Conservation (phyloP, 2,797 vertebrate species). For the Adelosebastes latens region DNA sequence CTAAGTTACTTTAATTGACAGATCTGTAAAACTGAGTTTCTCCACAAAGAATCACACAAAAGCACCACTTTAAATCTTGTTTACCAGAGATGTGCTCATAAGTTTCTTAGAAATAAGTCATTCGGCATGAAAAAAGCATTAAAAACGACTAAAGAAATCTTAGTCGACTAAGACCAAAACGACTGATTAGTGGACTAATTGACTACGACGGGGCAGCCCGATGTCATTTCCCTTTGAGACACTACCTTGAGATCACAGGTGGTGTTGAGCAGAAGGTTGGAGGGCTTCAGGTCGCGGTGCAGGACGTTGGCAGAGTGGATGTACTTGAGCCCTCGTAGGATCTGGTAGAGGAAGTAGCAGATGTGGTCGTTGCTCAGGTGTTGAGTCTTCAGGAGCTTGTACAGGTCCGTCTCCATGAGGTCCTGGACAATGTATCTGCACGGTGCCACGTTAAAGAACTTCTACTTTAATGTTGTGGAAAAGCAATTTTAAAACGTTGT, state of each 20-base stretch:
- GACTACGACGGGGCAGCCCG: no score
- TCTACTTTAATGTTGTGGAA: rapidly evolving
- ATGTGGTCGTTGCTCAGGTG: slow-evolving; percentile 92
- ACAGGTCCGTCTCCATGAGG: slow-evolving; percentile 95
- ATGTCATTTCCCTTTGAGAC: neutral
- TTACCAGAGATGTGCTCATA: no score
- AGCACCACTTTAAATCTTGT: no score
- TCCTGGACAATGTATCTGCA: slow-evolving; percentile 93
- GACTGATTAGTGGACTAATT: no score
- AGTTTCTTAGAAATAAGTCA: no score
- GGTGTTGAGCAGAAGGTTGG: slow-evolving; percentile 94
- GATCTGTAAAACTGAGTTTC: no score
- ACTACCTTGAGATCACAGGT: slow-evolving; percentile 93
- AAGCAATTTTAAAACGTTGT: neutral
- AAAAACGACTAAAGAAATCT: no score
- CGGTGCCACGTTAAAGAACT: slow-evolving; percentile 58
- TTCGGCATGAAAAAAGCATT: no score
- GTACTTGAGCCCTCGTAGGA: slow-evolving; percentile 92
- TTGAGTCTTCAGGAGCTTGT: slow-evolving; percentile 92
- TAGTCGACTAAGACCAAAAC: no score
- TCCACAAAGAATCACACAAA: no score
- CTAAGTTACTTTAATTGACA: no score
- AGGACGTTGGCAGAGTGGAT: slow-evolving; percentile 96
- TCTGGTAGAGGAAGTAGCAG: slow-evolving; percentile 96
- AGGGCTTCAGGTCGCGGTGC: slow-evolving; percentile 93